Evolutionary conservation across 2,113 vertebrate species (phyloP).

Genomic region (Pristiophorus japonicus): DNA sequence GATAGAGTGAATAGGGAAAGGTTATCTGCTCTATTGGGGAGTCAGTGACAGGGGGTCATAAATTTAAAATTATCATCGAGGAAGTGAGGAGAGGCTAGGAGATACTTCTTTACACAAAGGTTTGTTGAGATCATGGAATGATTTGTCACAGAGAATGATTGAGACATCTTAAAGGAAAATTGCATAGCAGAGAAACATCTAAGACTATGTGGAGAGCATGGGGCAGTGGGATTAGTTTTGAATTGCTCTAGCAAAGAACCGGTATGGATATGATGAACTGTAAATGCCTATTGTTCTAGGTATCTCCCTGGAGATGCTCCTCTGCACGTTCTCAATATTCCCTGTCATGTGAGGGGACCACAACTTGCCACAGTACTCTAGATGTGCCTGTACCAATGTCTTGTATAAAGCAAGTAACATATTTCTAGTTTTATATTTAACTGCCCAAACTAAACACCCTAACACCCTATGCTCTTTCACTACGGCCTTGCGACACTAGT

Average conservation of each 20-base stretch:
- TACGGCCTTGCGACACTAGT: background rate
- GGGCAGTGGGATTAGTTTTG: background rate
- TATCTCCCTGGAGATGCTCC: background rate
- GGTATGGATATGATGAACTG: background rate
- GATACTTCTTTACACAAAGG: background rate
- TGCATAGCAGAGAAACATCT: background rate
- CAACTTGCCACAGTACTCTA: background rate
- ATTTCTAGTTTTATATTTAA: background rate
- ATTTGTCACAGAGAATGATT: background rate
- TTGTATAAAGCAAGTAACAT: background rate
- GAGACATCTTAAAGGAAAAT: background rate
- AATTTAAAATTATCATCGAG: background rate
- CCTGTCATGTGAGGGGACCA: background rate
- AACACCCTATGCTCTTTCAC: background rate
- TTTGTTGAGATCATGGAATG: background rate
- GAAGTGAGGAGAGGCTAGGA: background rate
- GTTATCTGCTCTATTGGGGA: background rate
- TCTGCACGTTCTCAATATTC: background rate
- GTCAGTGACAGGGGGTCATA: background rate
- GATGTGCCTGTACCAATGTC: background rate
- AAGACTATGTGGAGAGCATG: background rate
- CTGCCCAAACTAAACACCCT: background rate
- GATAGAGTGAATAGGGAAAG: background rate
- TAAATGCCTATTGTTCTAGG: background rate
- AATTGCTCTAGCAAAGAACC: background rate